phyloP scores from a whole-genome alignment of 2,797 vertebrate species.

The Sebastes cheni region DNA sequence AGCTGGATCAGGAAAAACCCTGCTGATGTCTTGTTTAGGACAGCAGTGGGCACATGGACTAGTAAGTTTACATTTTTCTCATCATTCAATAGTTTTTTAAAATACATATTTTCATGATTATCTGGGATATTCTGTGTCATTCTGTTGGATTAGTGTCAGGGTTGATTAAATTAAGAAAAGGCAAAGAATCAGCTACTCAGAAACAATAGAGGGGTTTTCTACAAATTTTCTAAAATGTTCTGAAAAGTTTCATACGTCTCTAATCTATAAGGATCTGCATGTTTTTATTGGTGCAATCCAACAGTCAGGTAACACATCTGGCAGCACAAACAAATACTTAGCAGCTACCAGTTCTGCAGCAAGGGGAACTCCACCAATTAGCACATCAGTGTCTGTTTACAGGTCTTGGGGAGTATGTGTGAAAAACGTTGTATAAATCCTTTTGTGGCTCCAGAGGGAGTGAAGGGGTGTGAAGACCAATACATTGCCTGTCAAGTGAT shows the following conservation, averaged over 20 bases:
- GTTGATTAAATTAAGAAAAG: neutral
- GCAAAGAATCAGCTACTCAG: too few species aligned
- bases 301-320: neutral
- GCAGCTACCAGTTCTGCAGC: neutral
- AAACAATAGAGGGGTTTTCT: neutral
- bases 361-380: neutral
- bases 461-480: neutral
- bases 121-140: neutral
- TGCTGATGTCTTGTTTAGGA: constrained; percentile 84
- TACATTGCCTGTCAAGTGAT: neutral
- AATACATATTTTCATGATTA: neutral
- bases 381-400: neutral
- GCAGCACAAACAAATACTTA: neutral
- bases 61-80: constrained; percentile 37
- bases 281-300: neutral
- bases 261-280: neutral
- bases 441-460: neutral
- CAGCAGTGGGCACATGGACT: constrained; percentile 82
- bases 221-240: neutral
- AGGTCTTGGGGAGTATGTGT: neutral
- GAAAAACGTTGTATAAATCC: neutral
- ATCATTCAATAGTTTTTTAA: neutral
- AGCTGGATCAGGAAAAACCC: constrained; percentile 90
- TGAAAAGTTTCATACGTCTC: neutral
- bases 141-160: neutral